Evolutionary conservation across 2,113 vertebrate species (phyloP).

Genomic region (Leptobrachium leishanense): DNA sequence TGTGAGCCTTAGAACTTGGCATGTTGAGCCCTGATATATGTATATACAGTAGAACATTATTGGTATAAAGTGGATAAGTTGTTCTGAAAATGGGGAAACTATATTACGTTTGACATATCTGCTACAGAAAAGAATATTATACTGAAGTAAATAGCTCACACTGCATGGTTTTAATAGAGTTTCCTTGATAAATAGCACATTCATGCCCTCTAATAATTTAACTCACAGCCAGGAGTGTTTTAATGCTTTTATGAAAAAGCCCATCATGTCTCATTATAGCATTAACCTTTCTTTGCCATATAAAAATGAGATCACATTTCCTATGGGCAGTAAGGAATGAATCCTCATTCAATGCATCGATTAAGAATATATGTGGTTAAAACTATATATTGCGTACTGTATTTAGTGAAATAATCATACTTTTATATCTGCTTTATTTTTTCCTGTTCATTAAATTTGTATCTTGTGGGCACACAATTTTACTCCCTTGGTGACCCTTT

Average conservation of each 20-base stretch:
- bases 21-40: too few species aligned
- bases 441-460: neutral
- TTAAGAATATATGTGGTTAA: neutral
- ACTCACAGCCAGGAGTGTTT: slow-evolving; percentile 44
- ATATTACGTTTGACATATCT: slow-evolving; percentile 14
- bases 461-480: neutral
- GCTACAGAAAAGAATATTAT: slow-evolving; percentile 37
- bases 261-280: slow-evolving; percentile 47
- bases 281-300: slow-evolving; percentile 48
- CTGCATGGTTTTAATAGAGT: slow-evolving; percentile 47
- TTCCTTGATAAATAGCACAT: slow-evolving; percentile 42
- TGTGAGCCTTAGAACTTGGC: too few species aligned
- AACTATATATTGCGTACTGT: neutral
- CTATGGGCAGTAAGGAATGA: slow-evolving; percentile 18
- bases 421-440: neutral
- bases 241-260: slow-evolving; percentile 45
- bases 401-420: neutral
- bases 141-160: slow-evolving; percentile 42
- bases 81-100: neutral
- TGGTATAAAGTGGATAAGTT: neutral
- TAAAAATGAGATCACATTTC: slow-evolving; percentile 45
- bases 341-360: slow-evolving; percentile 12
- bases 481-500: neutral
- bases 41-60: neutral
- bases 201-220: slow-evolving; percentile 47